Conservation (phyloP, 2,888 invertebrate species). For the Steinernema carpocapsae region DNA sequence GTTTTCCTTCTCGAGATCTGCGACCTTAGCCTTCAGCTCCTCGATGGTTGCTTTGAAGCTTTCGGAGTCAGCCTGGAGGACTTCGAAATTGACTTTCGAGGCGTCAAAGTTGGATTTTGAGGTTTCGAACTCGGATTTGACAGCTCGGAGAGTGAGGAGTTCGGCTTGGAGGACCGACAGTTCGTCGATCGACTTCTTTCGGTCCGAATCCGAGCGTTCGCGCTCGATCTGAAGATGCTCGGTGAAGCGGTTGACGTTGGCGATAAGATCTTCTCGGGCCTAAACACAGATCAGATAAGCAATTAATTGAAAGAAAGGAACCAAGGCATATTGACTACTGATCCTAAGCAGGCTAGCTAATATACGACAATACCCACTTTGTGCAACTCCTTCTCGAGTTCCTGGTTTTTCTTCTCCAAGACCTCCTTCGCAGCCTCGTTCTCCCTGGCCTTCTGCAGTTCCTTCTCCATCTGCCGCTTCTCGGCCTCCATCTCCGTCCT, state of each 20-base stretch:
- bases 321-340: no score
- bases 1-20: neutral
- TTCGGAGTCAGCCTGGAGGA: neutral
- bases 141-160: neutral
- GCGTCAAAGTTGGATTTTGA: neutral
- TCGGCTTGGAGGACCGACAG: constrained; percentile 8
- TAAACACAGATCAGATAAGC: constrained; percentile 36
- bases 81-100: neutral
- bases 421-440: no score
- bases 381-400: constrained; percentile 27
- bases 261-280: constrained; percentile 41
- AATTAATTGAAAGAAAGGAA: neutral
- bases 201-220: constrained; percentile 24
- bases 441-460: neutral
- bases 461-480: constrained; percentile 21
- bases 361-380: constrained; percentile 34
- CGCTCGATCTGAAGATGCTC: constrained; percentile 36
- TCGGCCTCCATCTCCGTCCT: neutral
- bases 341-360: no score
- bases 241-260: constrained; percentile 42
- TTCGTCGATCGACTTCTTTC: constrained; percentile 27
- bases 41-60: neutral
- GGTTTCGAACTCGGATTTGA: neutral
- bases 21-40: constrained; percentile 4
- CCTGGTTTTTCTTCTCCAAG: constrained; percentile 16